Base-by-base conservation (phyloP, 1,140 invertebrate genomes). In the Pseudomyrmex pallidus region DNA sequence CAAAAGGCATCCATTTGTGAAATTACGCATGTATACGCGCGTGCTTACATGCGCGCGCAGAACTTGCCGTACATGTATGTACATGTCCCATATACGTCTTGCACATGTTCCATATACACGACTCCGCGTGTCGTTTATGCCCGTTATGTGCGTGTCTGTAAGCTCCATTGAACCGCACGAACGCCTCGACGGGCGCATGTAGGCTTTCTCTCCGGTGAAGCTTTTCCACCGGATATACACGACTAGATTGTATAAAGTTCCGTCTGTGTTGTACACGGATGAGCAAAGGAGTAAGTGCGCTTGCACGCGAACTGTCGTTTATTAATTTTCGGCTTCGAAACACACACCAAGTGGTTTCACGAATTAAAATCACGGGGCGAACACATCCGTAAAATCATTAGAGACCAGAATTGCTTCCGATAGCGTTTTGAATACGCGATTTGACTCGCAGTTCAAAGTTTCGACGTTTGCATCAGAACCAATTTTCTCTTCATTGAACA, bases 1-100 rank as follows among this genome's bases (percentile, higher is more conserved):
- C 84, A 87, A 87, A 86, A 76, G 84, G 68, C 70, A 20, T 17
- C 56, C 77, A 86, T 87, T 87, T 86, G 84, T 57, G 68, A 87
- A 87, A 87, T 87, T 86, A 87, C 85, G 57, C 85, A 61, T 56
- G 25, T 63, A 61, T 17, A 82, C 13, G 44, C 83, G 62, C 46
- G 62, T 50, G 50, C 50, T 52, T 52, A 52, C 50, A 52, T 52
- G 50, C 22, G 17, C 0, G 10, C 22, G 25, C 52, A 35, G 35
- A 35, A 35, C 35, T 35, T 5, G 4, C 35, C 35, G 35, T 35
- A n/a, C n/a, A 35, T 7, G 35, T 52, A 13, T 52, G 50, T 52
- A 52, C 13, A 52, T 13, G 50, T 52, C 12, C 50, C 7, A 52
- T 52, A 52, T 52, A 52, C 13, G 50, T 52, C 13, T 44, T 77